Base-by-base conservation (phyloP, 2,888 invertebrate genomes). In the Podabrus alpinus region DNA sequence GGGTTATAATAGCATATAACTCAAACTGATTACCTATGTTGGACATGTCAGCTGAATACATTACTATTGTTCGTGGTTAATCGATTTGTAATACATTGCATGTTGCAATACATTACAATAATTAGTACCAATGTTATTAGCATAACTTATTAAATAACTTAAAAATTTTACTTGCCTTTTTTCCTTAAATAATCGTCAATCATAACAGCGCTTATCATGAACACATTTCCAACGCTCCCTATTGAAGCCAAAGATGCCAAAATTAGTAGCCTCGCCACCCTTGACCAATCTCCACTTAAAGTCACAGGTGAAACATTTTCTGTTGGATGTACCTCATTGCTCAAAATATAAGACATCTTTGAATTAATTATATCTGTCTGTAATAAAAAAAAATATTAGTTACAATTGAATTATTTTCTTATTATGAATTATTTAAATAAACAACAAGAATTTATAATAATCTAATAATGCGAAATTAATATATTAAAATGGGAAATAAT, bases 161-260 rank as follows among this genome's bases (percentile, higher is more conserved):
- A 15, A 67, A 29, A 29, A 61, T 9, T 29, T 15, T 45, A 72
- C 86, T 83, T 84, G 92, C 93, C 93, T 89, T 91, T 88, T 84
- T 91, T 91, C 82, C 92, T 90, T 9, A 93, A 87, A 82, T 92
- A 92, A 81, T 93, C 92, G 81, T 93, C 92, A 59, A 93, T 92
- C 89, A 93, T 92, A 74, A 93, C 90, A 7, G 93, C 90, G 78
- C 93, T 94, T 77, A 94, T 94, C 88, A 94, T 91, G 84, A 93
- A 95, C 15, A 94, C 92, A 83, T 94, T 93, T 0, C 94, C 95
- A 84, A 93, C 89, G 81, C 92, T 92, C 10, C 93, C 93, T 67
- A 92, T 86, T 1, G 92, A 90, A 0, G 93, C 90, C 78, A 93
- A 88, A 3, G 91, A 90, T 0, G 92, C 91, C 69, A 93, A 87